These are phyloP conservation scores for Cyprinella venusta DNA, from an alignment of 2,797 vertebrate genomes.

Conservation along the genomic window DNA sequence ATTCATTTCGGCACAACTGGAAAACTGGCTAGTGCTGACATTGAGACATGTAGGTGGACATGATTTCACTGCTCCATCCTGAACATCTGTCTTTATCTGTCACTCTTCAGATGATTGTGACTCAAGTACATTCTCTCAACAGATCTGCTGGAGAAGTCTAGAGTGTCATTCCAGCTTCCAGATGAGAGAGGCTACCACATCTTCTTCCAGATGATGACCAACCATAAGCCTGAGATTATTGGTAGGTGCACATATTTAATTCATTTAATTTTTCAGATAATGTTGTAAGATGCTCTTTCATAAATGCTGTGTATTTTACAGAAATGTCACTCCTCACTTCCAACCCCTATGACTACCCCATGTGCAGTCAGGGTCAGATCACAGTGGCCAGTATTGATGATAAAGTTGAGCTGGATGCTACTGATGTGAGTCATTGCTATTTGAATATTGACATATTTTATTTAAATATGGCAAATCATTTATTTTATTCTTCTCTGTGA, in stretches of 20 bases:
- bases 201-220: conserved; percentile 88
- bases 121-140: conserved; percentile 37
- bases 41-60: conserved; percentile 57
- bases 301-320: conserved; percentile 58
- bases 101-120: conserved; percentile 1
- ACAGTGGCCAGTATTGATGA: conserved; percentile 88
- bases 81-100: neutral
- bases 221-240: conserved; percentile 86
- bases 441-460: neutral
- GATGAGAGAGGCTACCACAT: conserved; percentile 89
- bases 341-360: conserved; percentile 88
- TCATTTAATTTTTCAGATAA: neutral
- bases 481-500: neutral
- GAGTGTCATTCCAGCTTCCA: conserved; percentile 86
- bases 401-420: conserved; percentile 86
- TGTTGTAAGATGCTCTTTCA: neutral
- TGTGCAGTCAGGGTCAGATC: conserved; percentile 87
- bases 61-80: neutral
- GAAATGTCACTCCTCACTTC: conserved; percentile 87
- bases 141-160: conserved; percentile 90
- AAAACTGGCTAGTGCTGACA: conserved; percentile 61
- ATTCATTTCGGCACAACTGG: conserved; percentile 58
- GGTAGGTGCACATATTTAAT: conserved; percentile 68
- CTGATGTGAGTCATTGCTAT: conserved; percentile 81
- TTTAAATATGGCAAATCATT: neutral